Evolutionary conservation across 2,797 vertebrate species (phyloP).

Genomic region (Falco naumanni): DNA sequence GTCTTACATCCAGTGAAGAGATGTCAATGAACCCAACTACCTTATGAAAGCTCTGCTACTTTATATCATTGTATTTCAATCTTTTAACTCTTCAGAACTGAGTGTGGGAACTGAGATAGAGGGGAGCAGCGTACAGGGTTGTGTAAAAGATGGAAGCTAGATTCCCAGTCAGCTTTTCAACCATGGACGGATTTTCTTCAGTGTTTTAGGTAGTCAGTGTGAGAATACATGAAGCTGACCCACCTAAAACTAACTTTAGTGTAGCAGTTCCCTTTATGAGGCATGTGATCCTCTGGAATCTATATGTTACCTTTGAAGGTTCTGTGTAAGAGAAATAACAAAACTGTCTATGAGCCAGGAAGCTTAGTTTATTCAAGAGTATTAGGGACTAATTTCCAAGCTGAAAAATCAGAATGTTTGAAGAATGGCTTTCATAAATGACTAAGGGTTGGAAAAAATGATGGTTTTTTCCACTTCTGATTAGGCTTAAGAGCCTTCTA

Average conservation of each 20-base stretch:
- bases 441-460: background rate
- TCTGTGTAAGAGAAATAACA: background rate
- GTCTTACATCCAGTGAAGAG: background rate
- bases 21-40: background rate
- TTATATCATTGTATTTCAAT: background rate
- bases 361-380: background rate
- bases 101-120: background rate
- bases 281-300: background rate
- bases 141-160: background rate
- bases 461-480: background rate
- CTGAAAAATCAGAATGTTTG: background rate
- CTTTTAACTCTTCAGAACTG: background rate
- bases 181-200: accelerated
- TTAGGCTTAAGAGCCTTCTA: background rate
- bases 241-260: background rate
- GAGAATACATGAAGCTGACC: background rate
- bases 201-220: background rate
- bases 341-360: background rate
- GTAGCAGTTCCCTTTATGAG: background rate
- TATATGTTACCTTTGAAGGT: background rate
- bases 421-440: background rate
- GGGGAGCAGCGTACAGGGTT: background rate
- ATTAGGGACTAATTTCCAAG: background rate
- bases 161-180: background rate
- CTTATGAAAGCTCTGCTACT: background rate